These are phyloP conservation scores for Cettia cetti DNA, from an alignment of 2,113 vertebrate genomes.

Conservation along the genomic window DNA sequence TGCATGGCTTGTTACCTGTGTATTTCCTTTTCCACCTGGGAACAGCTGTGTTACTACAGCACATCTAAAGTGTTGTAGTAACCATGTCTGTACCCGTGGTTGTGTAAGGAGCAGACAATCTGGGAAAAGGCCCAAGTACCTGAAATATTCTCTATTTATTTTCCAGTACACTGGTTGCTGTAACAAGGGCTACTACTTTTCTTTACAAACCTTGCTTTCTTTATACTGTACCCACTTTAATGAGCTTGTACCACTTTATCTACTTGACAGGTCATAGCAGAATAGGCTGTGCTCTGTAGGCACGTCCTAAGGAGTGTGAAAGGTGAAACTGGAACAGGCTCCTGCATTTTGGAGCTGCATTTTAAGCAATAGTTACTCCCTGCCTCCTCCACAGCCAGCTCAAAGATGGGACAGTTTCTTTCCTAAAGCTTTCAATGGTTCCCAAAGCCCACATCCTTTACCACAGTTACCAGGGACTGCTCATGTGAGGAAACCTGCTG, in stretches of 20 bases:
- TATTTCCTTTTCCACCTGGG: background rate
- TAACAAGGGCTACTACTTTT: background rate
- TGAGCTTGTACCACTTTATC: background rate
- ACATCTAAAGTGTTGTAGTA: background rate
- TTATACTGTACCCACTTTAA: background rate
- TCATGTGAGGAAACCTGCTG: background rate
- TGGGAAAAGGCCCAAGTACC: background rate
- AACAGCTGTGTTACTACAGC: background rate
- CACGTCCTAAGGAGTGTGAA: background rate
- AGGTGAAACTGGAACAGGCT: background rate
- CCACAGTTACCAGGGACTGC: background rate
- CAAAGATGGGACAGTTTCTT: background rate
- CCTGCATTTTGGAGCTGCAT: background rate
- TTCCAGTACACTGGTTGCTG: background rate
- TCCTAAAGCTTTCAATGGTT: background rate
- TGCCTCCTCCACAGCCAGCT: background rate
- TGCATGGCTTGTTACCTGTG: background rate
- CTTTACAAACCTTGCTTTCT: background rate
- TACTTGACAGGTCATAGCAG: background rate
- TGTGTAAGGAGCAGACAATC: background rate
- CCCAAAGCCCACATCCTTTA: background rate
- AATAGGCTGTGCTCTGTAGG: background rate
- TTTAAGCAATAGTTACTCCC: background rate
- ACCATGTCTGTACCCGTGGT: background rate
- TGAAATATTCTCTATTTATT: background rate